Evolutionary conservation across 2,888 invertebrate species (phyloP).

Genomic region (Dynastes hyllus): DNA sequence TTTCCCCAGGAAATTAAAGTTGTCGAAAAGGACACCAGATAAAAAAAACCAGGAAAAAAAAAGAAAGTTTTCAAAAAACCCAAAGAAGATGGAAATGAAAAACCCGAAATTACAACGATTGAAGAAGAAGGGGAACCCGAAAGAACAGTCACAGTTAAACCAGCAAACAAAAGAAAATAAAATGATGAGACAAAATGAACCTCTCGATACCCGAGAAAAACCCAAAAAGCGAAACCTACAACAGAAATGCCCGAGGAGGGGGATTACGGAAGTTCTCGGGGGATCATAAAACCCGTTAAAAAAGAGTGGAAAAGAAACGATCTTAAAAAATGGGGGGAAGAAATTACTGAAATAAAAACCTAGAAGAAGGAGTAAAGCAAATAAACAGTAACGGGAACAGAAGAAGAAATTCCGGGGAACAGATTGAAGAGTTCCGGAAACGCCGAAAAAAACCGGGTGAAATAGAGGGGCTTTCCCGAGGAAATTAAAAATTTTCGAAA

Average conservation of each 20-base stretch:
- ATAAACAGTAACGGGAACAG: conserved; percentile 62
- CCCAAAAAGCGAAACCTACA: conserved; percentile 51
- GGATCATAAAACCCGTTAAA: conserved; percentile 64
- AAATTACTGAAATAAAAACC: conserved; percentile 69
- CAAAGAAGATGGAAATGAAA: conserved; percentile 59
- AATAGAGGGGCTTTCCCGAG: conserved; percentile 64
- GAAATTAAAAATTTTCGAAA: conserved; percentile 59
- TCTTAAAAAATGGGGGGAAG: conserved; percentile 65
- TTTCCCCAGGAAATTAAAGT: conserved; percentile 64
- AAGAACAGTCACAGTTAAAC: conserved; percentile 60
- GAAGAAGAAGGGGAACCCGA: conserved; percentile 60
- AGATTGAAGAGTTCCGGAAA: conserved; percentile 49
- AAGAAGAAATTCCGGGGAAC: conserved; percentile 59
- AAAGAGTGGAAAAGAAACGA: conserved; percentile 65
- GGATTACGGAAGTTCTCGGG: conserved; percentile 63
- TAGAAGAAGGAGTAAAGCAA: conserved; percentile 66
- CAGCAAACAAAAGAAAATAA: no score
- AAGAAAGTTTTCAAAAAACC: conserved; percentile 63
- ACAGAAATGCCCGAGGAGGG: conserved; percentile 66
- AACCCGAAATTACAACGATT: conserved; percentile 65
- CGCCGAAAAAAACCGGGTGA: conserved; percentile 57
- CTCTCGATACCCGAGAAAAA: conserved; percentile 64
- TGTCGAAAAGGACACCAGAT: conserved; percentile 56
- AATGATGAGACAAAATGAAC: conserved; percentile 60
- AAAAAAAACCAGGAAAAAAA: conserved; percentile 58